These are phyloP conservation scores for Choristoneura rosaceana DNA, from an alignment of 2,888 invertebrate species.

Conservation along the genomic window DNA sequence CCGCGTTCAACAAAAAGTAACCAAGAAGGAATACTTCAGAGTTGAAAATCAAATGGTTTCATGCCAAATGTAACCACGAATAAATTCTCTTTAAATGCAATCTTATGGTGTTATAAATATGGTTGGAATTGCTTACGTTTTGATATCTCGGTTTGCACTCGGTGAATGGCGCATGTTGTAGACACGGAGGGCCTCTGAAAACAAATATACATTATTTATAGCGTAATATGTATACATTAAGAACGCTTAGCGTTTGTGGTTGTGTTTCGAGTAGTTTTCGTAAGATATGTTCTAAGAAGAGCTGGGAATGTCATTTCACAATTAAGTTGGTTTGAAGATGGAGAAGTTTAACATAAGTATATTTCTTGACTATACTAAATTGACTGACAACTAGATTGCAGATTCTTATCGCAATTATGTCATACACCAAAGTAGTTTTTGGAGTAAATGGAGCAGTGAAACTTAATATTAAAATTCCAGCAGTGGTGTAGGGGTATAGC, in stretches of 20 bases:
- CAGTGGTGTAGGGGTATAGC: too few species aligned
- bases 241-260: background rate
- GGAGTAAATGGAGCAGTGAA: too few species aligned
- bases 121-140: constrained; percentile 59
- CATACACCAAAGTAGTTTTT: too few species aligned
- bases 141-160: constrained; percentile 53
- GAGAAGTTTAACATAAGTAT: too few species aligned
- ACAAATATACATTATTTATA: constrained; percentile 61
- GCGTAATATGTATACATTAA: constrained; percentile 22
- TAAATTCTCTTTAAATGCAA: constrained; percentile 1
- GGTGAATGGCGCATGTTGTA: constrained; percentile 61
- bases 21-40: constrained; percentile 2
- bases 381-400: too few species aligned
- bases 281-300: background rate
- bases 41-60: constrained; percentile 10
- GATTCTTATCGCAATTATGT: too few species aligned
- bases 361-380: too few species aligned
- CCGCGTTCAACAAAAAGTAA: constrained; percentile 3
- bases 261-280: background rate
- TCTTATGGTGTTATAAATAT: constrained; percentile 43
- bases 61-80: constrained; percentile 8
- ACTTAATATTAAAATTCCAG: too few species aligned
- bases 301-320: too few species aligned
- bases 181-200: constrained; percentile 71
- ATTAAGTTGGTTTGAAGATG: too few species aligned